Conservation (phyloP, 2,888 invertebrate genomes). For the Rotaria socialis region DNA sequence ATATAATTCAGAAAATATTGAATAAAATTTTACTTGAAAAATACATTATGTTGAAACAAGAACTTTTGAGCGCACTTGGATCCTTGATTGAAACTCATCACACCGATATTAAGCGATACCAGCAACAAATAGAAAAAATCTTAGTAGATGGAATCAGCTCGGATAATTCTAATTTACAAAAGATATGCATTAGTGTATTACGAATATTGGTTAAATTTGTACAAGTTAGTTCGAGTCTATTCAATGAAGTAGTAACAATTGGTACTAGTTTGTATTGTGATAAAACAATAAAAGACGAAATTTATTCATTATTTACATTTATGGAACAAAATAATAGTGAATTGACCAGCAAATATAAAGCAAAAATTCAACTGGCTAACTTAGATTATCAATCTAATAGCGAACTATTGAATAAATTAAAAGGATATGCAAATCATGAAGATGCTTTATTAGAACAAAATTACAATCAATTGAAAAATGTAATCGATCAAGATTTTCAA, state of each 20-base stretch:
- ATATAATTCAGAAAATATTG: slow-evolving; percentile 23
- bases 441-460: slow-evolving; percentile 10
- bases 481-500: slow-evolving; percentile 17
- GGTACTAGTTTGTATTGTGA: slow-evolving; percentile 19
- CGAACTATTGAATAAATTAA: neutral
- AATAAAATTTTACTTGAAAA: neutral
- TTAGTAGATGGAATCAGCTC: neutral
- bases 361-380: neutral
- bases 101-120: neutral
- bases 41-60: slow-evolving; percentile 10
- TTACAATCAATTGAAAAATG: slow-evolving; percentile 30
- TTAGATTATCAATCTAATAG: neutral
- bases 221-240: neutral
- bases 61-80: slow-evolving; percentile 22
- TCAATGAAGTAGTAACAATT: neutral
- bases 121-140: neutral
- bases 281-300: neutral
- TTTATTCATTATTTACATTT: neutral
- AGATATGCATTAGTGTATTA: neutral
- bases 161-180: slow-evolving; percentile 9
- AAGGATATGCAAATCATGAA: neutral
- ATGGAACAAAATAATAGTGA: neutral
- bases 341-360: neutral
- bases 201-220: neutral
- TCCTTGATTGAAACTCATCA: slow-evolving; percentile 18